phyloP scores from a whole-genome alignment of 2,113 vertebrate genomes.

The Pungitius pungitius region DNA sequence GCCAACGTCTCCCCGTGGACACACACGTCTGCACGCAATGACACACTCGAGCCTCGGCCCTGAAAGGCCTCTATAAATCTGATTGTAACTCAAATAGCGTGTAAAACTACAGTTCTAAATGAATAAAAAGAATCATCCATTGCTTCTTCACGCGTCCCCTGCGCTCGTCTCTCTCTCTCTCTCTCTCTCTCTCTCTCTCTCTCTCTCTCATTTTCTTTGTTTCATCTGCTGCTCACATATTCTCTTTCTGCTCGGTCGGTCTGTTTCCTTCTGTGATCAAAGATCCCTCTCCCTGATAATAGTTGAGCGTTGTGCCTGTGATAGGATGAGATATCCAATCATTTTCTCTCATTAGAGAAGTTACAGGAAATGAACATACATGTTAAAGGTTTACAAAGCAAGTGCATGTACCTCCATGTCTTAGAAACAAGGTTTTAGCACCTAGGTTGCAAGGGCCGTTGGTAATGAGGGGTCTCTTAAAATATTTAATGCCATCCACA shows the following conservation, averaged over 20 bases:
- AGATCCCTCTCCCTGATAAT: constrained; percentile 64
- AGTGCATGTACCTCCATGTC: constrained; percentile 7
- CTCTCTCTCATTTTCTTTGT: constrained; percentile 29
- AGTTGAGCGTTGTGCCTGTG: constrained; percentile 27
- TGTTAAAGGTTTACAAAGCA: constrained; percentile 15
- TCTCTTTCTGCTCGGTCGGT: constrained; percentile 57
- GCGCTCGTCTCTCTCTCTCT: constrained; percentile 12
- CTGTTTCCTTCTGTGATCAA: constrained; percentile 65
- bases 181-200: background rate
- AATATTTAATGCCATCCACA: constrained; percentile 44
- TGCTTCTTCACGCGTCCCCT: constrained; percentile 22
- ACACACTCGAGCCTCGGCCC: background rate
- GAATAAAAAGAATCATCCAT: constrained; percentile 46
- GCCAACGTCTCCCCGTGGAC: constrained; percentile 37
- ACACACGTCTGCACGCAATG: constrained; percentile 3
- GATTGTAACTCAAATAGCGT: constrained; percentile 23
- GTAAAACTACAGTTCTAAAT: constrained; percentile 49
- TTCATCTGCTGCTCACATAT: constrained; percentile 63
- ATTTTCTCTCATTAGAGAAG: constrained; percentile 63
- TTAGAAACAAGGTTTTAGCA: constrained; percentile 32
- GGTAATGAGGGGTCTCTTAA: constrained; percentile 62
- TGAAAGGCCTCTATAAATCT: constrained; percentile 19
- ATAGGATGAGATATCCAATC: constrained; percentile 43
- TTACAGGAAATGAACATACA: constrained; percentile 5
- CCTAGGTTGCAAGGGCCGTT: constrained; percentile 25